These are phyloP conservation scores for Oryzias melastigma DNA, from an alignment of 2,113 vertebrate species.

Conservation along the genomic window DNA sequence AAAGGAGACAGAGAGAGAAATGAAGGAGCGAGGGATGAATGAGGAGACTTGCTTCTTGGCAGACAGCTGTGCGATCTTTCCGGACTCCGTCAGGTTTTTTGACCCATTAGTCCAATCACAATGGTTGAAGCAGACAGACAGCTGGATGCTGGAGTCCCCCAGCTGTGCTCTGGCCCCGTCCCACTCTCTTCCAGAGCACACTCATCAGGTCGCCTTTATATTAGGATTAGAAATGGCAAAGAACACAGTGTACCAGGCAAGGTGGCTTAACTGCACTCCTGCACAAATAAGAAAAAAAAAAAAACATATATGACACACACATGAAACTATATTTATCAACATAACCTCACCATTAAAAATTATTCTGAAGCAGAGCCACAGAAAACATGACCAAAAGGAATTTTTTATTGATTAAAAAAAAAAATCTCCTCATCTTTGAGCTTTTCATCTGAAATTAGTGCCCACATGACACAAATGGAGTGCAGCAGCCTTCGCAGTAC, in stretches of 20 bases:
- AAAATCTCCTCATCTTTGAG: background rate
- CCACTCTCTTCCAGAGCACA: background rate
- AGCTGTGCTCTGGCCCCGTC: conserved; percentile 14
- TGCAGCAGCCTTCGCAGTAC: background rate
- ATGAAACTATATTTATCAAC: no score
- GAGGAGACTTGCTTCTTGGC: background rate
- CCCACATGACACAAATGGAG: background rate
- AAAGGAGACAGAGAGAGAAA: background rate
- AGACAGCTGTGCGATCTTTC: conserved; percentile 6
- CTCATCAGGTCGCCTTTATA: conserved; percentile 20
- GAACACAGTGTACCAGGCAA: background rate
- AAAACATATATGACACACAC: no score
- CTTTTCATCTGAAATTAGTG: background rate
- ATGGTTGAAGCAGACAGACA: conserved; percentile 24
- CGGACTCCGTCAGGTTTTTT: conserved; percentile 1
- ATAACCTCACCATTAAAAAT: background rate
- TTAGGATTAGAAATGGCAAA: conserved; percentile 9
- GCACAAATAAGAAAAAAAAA: background rate
- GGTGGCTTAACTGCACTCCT: background rate
- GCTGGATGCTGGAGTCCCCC: conserved; percentile 13
- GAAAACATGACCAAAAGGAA: background rate
- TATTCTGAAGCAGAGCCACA: background rate
- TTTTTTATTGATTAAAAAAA: background rate
- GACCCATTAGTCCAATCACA: conserved; percentile 23
- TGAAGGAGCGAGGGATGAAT: background rate